Evolutionary conservation across 37 sponge, comb jelly and placozoan genomes (phyloP), one percentile per base, ranked within the genome.

Genomic region (Dysidea cf. avara): DNA sequence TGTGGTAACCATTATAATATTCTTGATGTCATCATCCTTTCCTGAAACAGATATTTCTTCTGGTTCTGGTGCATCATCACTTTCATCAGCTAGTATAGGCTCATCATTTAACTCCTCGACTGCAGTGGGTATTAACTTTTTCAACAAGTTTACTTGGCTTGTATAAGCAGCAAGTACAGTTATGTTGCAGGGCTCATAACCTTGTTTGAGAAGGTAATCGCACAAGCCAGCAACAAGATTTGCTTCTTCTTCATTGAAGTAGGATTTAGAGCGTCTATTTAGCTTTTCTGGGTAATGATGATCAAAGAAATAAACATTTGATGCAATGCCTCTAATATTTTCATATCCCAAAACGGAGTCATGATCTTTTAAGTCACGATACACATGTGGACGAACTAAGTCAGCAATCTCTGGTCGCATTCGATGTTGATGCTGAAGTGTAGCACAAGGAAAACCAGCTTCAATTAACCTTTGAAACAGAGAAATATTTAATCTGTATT

Each of bases 371-470:
- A 93, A 66, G 1, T 36, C 1, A 25, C 69, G 37, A 53, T 92
- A 97, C 28, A 97, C 87, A 62, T 74, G 72, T 39, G 83, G 83
- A 38, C 25, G 74, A 14, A 97, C 75, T 14, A 97, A 74, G 2
- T 21, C 56, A 24, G 87, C 74, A 46, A 97, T 90, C 37, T 93
- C 94, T 39, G 92, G 92, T 40, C 94, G 57, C 97, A 97, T 97
- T 50, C 97, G 64, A 47, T 90, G 87, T 66, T 97, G 97, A 13
- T 47, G 46, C 1, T 9, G 22, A 20, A 96, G 85, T 16, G 79
- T 86, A 7, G 53, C 78, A 55, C 58, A 35, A 1, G 84, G 82
- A 62, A 81, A 66, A 3, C 53, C 53, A 29, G 72, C 77, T 0
- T 40, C 61, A 9, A 90, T 56, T 22, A n/a, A n/a, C n/a, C n/a